These are phyloP conservation scores for Leptopilina boulardi DNA, from an alignment of 1,140 invertebrate genomes.

Conservation along the genomic window DNA sequence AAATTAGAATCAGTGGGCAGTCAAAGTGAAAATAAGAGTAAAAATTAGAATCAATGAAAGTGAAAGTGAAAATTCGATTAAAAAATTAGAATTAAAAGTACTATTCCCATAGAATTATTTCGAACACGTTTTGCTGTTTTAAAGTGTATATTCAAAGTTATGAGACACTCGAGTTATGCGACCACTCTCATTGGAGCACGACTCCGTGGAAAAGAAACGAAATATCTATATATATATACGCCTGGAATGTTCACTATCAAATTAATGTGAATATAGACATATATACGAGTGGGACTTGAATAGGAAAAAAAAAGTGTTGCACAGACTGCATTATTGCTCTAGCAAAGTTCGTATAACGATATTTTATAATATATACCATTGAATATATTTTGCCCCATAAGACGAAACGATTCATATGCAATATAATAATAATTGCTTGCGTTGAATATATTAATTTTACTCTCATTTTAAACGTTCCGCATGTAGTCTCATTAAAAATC, in stretches of 20 bases:
- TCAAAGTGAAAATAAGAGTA: too few species aligned
- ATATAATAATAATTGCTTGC: neutral
- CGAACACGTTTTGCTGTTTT: constrained; percentile 11
- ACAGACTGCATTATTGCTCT: constrained; percentile 4
- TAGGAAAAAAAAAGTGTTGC: constrained; percentile 1
- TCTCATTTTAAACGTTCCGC: neutral
- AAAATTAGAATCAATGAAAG: too few species aligned
- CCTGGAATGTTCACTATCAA: constrained; percentile 14
- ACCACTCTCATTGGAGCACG: neutral
- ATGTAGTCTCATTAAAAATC: too few species aligned
- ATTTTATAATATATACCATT: neutral
- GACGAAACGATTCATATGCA: neutral
- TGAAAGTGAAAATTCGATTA: neutral
- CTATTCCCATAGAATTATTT: constrained; percentile 6
- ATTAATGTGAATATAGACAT: neutral
- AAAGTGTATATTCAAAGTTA: constrained; percentile 9
- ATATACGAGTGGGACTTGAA: neutral
- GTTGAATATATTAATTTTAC: neutral
- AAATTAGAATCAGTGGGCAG: too few species aligned
- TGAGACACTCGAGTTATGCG: constrained; percentile 23
- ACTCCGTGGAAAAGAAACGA: constrained; percentile 9
- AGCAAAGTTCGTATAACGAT: neutral
- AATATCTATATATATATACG: neutral
- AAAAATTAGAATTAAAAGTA: constrained; percentile 8
- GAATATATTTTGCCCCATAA: neutral